A percentile compares a stretch with the other conserved stretches of the same genome.
These are phyloP conservation scores for Corynorhinus townsendii DNA, from an alignment of 2,113 vertebrate genomes.

Conservation along the genomic window DNA sequence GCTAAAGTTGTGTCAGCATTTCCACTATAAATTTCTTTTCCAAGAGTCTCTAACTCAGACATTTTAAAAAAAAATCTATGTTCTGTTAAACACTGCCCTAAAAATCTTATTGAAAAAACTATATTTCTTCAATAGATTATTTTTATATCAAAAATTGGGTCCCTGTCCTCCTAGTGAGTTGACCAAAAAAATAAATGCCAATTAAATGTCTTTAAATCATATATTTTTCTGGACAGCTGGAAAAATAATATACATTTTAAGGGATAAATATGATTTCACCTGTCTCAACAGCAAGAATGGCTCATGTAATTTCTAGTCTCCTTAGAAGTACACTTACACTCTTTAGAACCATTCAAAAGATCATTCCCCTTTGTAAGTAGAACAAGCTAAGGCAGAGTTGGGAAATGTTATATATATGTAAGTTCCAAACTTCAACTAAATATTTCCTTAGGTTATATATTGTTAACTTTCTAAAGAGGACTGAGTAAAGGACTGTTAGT, in stretches of 20 bases:
- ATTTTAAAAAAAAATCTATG: conserved; percentile 56
- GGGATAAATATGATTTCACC: background rate
- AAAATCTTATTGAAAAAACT: conserved; percentile 30
- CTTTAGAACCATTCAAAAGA: background rate
- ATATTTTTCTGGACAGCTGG: background rate
- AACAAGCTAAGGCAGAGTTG: background rate
- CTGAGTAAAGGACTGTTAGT: background rate
- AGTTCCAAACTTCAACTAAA: background rate
- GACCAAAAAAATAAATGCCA: conserved; percentile 41
- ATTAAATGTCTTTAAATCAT: conserved; percentile 11
- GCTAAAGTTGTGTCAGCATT: conserved; percentile 74
- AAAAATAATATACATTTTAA: conserved; percentile 30
- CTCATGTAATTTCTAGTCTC: background rate
- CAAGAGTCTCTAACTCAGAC: conserved; percentile 60
- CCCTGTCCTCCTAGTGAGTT: background rate
- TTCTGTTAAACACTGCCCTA: conserved; percentile 37
- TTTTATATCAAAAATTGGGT: conserved; percentile 39
- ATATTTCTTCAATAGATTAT: conserved; percentile 9
- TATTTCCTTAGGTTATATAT: background rate
- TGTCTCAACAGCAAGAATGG: background rate
- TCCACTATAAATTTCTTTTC: conserved; percentile 70
- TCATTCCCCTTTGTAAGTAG: background rate
- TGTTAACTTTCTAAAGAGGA: background rate
- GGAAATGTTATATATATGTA: background rate
- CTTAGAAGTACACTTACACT: background rate